Percentiles rank a stretch among this genome's conserved stretches.
Evolutionary conservation across 2,113 vertebrate species (phyloP).

Genomic region (Chauna torquata): DNA sequence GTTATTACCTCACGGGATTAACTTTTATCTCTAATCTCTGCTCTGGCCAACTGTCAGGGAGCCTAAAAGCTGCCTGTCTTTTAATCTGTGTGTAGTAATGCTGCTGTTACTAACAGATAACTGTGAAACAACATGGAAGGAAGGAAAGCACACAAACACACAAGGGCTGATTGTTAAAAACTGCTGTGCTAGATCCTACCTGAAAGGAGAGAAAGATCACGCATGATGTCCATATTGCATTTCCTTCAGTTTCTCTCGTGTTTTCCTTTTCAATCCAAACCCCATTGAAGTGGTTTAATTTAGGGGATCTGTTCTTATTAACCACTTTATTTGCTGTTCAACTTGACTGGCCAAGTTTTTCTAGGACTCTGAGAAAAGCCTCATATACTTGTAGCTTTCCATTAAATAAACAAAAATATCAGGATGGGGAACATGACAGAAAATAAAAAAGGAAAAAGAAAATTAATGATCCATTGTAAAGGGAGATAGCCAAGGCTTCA

Average conservation of each 20-base stretch:
- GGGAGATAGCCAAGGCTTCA: background rate
- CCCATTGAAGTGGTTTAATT: background rate
- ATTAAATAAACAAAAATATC: background rate
- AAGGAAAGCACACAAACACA: slow-evolving; percentile 31
- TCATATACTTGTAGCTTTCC: background rate
- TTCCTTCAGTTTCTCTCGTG: background rate
- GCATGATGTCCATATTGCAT: background rate
- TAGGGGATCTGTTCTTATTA: background rate
- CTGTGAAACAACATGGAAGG: slow-evolving; percentile 56
- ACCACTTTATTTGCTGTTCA: background rate
- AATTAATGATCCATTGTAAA: background rate
- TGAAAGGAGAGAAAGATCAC: slow-evolving; percentile 6
- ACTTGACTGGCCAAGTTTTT: background rate
- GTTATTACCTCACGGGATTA: slow-evolving; percentile 67
- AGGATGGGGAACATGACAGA: background rate
- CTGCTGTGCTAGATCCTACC: background rate
- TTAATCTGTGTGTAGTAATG: slow-evolving; percentile 71
- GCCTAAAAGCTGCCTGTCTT: slow-evolving; percentile 64
- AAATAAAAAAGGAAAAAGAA: background rate
- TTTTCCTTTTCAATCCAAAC: background rate
- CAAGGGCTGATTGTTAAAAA: slow-evolving; percentile 35
- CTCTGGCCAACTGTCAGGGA: slow-evolving; percentile 69
- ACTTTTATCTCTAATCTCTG: slow-evolving; percentile 72
- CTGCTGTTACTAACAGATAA: slow-evolving; percentile 68
- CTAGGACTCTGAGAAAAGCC: background rate